Evolutionary conservation across 1,140 invertebrate species (phyloP), one percentile per base, ranked within the genome.

Genomic region (Bombus superbus): DNA sequence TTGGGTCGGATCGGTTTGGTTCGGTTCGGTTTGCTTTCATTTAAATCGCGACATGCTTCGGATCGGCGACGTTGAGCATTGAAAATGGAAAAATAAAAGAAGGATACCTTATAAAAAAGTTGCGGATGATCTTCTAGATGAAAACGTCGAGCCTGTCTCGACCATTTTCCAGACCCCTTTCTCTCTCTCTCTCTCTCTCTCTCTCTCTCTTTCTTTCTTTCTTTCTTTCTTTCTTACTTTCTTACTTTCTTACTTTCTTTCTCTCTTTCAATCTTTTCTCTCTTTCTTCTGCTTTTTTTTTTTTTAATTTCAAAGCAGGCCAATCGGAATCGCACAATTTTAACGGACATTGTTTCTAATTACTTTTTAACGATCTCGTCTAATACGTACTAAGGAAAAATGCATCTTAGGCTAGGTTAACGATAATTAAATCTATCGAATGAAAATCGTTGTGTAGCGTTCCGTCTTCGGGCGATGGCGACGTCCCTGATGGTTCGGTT

Each of bases 391-490:
- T 86, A 72, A 40, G 40, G n/a, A 59, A 59, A 76, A 69, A 57
- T 64, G 18, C 59, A 5, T 66, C 38, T 71, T 85, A 89, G 72
- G 69, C 84, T 89, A 89, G 44, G 47, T 11, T 59, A 83, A 80
- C 64, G 59, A 18, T 89, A 89, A 53, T 47, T 68, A 75, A 69
- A 64, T 69, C 69, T 89, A 88, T 64, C 35, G 35, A 77, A 42
- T 75, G 44, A 66, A 68, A 40, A 71, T 81, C 64, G 75, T 88
- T 79, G 86, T 64, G 64, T 68, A 78, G 66, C 28, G 1, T 66
- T 80, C 18, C 47, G 69, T 90, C 88, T 90, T 90, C 88, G 18
- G 22, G 57, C 64, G 89, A 84, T 72, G 88, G 83, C 42, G 38
- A 82, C 38, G 62, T 89, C 68, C 80, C 44, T 44, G 9, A 44